Evolutionary conservation across 2,888 invertebrate species (phyloP).

Genomic region (Phengaris alcon): DNA sequence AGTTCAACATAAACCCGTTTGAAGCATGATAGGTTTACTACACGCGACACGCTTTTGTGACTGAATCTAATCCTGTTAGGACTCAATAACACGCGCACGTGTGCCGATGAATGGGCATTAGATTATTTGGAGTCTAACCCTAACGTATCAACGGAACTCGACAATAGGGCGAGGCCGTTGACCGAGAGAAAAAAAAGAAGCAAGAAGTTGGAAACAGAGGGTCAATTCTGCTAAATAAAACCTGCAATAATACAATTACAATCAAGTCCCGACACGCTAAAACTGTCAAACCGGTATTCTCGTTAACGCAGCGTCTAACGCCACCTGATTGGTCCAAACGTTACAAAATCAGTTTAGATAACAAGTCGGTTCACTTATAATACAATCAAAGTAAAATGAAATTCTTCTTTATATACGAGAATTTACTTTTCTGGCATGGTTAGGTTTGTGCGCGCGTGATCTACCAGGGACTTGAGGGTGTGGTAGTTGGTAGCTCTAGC

Average conservation of each 20-base stretch:
- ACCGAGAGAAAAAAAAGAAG: slow-evolving; percentile 10
- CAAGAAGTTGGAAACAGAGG: slow-evolving; percentile 6
- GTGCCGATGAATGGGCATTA: background rate
- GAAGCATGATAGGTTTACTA: background rate
- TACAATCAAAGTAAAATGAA: too few relatives aligned
- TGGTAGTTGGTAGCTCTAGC: too few relatives aligned
- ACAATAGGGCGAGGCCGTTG: slow-evolving; percentile 25
- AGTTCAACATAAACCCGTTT: slow-evolving; percentile 3
- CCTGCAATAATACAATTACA: too few relatives aligned
- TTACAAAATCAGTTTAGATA: too few relatives aligned
- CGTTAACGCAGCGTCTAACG: too few relatives aligned
- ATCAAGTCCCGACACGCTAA: too few relatives aligned
- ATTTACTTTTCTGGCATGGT: background rate
- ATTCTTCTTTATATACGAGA: too few relatives aligned
- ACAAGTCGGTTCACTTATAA: too few relatives aligned
- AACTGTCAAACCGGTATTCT: too few relatives aligned
- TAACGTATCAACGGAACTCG: background rate
- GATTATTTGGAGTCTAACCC: background rate
- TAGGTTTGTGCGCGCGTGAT: background rate
- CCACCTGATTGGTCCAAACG: too few relatives aligned
- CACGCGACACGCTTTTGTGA: background rate
- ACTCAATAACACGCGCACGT: slow-evolving; percentile 38
- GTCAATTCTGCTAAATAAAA: too few relatives aligned
- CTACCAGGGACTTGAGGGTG: background rate
- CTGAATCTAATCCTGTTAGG: slow-evolving; percentile 1